Evolutionary conservation across 2,797 vertebrate species (phyloP).

Genomic region (Hafferia zeledoni): DNA sequence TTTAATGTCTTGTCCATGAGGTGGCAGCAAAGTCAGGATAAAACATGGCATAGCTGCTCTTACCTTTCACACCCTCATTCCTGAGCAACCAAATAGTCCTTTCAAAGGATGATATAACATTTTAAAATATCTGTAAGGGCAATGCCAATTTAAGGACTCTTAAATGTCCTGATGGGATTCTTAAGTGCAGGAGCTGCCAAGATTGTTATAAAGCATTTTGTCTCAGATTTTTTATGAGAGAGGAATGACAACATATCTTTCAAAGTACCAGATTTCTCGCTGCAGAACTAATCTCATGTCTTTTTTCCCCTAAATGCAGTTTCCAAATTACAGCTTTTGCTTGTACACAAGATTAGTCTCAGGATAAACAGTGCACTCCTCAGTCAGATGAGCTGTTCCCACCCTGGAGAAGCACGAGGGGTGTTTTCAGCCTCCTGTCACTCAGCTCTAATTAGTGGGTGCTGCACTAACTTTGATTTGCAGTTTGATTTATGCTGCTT

Average conservation of each 20-base stretch:
- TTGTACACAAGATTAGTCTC: neutral
- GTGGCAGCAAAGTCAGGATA: constrained; percentile 59
- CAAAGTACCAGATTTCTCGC: neutral
- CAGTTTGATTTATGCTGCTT: neutral
- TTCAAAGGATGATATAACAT: neutral
- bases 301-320: neutral
- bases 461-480: neutral
- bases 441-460: neutral
- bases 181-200: neutral
- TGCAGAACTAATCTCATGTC: neutral
- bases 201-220: accelerated
- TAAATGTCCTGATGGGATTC: neutral
- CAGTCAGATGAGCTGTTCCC: constrained; percentile 3
- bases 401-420: constrained; percentile 34
- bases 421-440: neutral
- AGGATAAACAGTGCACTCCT: neutral
- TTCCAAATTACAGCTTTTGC: neutral
- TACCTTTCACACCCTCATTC: neutral
- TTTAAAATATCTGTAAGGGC: neutral
- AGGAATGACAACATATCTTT: neutral
- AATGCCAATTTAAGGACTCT: neutral
- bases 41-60: neutral
- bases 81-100: neutral
- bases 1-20: constrained; percentile 41
- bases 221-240: neutral